Evolutionary conservation across 30 jellyfish, hydroid and myxozoan genomes (phyloP).

Genomic region (Aurelia sp.): DNA sequence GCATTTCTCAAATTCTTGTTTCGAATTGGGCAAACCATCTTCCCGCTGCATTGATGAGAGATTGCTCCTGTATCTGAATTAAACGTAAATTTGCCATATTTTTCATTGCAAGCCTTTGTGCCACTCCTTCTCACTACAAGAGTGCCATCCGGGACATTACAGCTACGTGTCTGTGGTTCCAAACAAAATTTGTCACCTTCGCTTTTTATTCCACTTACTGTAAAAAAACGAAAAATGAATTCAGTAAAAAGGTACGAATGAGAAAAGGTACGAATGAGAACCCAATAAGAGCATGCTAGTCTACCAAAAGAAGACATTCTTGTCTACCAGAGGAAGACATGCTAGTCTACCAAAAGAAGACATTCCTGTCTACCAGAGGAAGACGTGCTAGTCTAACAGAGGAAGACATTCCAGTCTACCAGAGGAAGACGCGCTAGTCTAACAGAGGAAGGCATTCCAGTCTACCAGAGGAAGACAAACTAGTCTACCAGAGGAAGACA

Average conservation of each 20-base stretch:
- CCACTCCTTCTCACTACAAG: constrained; percentile 58
- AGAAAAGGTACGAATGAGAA: no score
- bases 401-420: no score
- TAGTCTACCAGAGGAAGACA: no score
- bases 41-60: constrained; percentile 75
- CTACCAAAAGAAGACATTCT: no score
- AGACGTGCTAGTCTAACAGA: no score
- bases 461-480: no score
- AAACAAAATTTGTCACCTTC: constrained; percentile 60
- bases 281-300: no score
- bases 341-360: no score
- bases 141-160: constrained; percentile 62
- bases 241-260: not conserved
- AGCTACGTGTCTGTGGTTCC: constrained; percentile 76
- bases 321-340: no score
- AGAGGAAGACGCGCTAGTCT: no score
- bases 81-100: constrained; percentile 60
- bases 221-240: not conserved
- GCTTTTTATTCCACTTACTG: constrained; percentile 52
- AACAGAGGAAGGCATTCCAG: no score
- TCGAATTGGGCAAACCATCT: constrained; percentile 69
- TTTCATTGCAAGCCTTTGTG: constrained; percentile 34
- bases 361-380: no score
- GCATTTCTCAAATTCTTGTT: not conserved
- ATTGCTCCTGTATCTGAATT: constrained; percentile 77